These are phyloP conservation scores for Allacma fusca DNA, from an alignment of 2,888 invertebrate genomes.

Conservation along the genomic window DNA sequence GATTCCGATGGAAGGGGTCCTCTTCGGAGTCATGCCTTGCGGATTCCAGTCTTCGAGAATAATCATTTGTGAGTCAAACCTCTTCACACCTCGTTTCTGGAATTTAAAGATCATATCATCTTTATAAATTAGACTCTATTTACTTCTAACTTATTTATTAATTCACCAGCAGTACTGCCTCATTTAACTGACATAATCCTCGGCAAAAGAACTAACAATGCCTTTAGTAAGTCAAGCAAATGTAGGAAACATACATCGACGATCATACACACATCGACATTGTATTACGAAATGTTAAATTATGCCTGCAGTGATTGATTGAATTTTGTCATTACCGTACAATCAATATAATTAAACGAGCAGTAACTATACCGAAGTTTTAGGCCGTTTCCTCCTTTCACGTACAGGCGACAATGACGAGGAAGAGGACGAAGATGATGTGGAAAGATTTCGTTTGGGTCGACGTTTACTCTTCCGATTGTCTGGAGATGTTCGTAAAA, in stretches of 20 bases:
- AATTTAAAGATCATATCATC: background rate
- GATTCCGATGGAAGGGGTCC: conserved; percentile 5
- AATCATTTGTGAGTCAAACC: conserved; percentile 37
- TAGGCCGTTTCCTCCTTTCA: conserved; percentile 54
- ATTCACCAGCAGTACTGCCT: too few species aligned
- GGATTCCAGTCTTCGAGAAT: conserved; percentile 41
- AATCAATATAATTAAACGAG: too few species aligned
- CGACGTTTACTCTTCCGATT: conserved; percentile 45
- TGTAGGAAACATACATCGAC: too few species aligned
- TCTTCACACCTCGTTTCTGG: conserved; percentile 37
- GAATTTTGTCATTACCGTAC: too few species aligned
- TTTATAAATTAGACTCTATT: too few species aligned
- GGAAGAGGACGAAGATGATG: conserved; percentile 57
- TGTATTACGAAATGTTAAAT: too few species aligned
- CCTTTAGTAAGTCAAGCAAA: too few species aligned
- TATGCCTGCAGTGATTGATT: too few species aligned
- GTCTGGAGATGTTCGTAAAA: conserved; percentile 34
- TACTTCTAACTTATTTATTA: too few species aligned
- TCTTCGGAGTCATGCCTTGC: conserved; percentile 28
- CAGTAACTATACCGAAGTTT: conserved; percentile 18
- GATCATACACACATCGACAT: too few species aligned
- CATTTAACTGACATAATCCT: too few species aligned
- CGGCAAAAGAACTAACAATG: too few species aligned
- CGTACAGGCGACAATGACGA: conserved; percentile 58
- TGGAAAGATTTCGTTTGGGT: conserved; percentile 50